Base-by-base conservation (phyloP, 2,797 vertebrate genomes). In the Xiphorhynchus erythropygius region DNA sequence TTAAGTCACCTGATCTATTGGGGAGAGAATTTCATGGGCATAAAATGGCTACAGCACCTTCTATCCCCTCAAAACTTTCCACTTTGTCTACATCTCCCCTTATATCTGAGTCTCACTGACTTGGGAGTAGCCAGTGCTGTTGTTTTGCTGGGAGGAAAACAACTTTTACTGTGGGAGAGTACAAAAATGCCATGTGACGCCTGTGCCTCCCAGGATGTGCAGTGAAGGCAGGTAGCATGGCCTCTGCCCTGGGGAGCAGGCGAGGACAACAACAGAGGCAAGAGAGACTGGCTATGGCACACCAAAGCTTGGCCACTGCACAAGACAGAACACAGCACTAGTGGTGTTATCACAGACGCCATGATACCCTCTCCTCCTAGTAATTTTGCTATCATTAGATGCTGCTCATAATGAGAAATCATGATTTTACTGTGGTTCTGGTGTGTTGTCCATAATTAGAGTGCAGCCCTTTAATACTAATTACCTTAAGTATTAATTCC, bases 401-500 rank as follows among this genome's bases (percentile, higher is more conserved):
- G 87, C 83, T 84, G 59, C 74, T 88, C 7, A 24, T 94, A 82
- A 94, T 94, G 63, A 59, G 74, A 94, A 95, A 86, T 90, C 28
- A 60, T 62, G 32, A 74, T 92, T 93, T 87, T 42, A 87, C 52
- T 83, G 85, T 76, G 80, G 90, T 74, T 71, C 74, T 90, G 59
- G 41, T 87, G 62, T 84, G 90, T 44, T 94, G 93, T 76, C 90
- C 90, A 42, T 90, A 96, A 97, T 95, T 96, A 95, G 86, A 0
- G 1, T 71, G 82, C 57, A 91, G 62, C 60, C 67, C 83, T 94
- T 87, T 75, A 94, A 84, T 71, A 55, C 84, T 89, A 67, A 95
- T 91, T 95, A 88, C 60, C 81, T 93, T 68, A 91, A 83, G 52
- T 91, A 84, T 96, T 93, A 95, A 85, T 94, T 95, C 90, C 86